Evolutionary conservation across 2,113 vertebrate genomes (phyloP).

Genomic region (Charina bottae): DNA sequence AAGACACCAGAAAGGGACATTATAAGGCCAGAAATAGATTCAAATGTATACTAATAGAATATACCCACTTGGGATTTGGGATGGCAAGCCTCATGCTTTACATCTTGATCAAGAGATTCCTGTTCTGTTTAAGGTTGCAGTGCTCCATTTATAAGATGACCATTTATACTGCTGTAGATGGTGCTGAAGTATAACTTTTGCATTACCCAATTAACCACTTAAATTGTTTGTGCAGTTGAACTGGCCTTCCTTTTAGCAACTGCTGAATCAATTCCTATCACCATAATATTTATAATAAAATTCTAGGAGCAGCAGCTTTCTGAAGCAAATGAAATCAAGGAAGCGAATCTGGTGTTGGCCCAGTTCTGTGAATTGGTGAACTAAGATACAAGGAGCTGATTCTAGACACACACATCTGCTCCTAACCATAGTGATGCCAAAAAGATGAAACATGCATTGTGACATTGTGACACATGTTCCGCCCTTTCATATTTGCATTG

Average conservation of each 20-base stretch:
- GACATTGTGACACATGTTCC: not conserved
- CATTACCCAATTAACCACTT: not conserved
- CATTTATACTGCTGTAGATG: not conserved
- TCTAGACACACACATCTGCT: not conserved
- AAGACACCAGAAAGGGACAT: slow-evolving; percentile 54
- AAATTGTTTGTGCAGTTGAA: not conserved
- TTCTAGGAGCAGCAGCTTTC: not conserved
- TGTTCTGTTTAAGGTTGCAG: too few species aligned
- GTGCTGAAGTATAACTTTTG: not conserved
- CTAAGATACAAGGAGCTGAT: not conserved
- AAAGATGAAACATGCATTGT: not conserved
- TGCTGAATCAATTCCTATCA: not conserved
- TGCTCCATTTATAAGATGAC: not conserved
- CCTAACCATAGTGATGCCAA: not conserved
- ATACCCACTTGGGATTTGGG: not conserved
- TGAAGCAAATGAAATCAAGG: not conserved
- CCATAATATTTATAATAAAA: not conserved
- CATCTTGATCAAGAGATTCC: not conserved
- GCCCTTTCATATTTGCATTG: not conserved
- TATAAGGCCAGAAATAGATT: slow-evolving; percentile 9
- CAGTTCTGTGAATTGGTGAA: not conserved
- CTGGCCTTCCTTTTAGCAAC: not conserved
- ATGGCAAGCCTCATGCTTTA: not conserved
- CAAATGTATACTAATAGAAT: too few species aligned
- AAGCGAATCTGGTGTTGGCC: not conserved